Evolutionary conservation across 2,797 vertebrate genomes (phyloP).

Genomic region (Cercopithecus mitis): DNA sequence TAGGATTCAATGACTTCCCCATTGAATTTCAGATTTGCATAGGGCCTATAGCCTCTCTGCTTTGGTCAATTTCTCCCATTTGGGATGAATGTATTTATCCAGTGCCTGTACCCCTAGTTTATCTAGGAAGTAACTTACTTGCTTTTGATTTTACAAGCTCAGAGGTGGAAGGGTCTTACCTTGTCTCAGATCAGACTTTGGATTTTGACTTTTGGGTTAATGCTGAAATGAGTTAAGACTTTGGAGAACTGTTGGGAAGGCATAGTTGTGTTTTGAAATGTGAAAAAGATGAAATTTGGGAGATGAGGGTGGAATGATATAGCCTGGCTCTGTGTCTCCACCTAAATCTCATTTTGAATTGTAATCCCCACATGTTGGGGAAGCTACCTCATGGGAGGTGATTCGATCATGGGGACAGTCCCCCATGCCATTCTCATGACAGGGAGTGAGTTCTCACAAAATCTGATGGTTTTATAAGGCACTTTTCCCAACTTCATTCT

Average conservation of each 20-base stretch:
- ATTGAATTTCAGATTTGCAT: background rate
- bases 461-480: background rate
- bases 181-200: background rate
- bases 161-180: background rate
- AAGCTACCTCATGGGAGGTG: background rate
- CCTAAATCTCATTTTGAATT: background rate
- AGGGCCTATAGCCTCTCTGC: background rate
- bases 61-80: background rate
- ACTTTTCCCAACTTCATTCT: background rate
- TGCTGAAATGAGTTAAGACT: background rate
- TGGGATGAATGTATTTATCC: background rate
- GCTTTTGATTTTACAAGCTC: background rate
- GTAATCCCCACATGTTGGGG: background rate
- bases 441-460: background rate
- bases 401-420: background rate
- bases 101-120: background rate
- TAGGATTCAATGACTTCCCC: background rate
- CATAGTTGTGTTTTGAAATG: background rate
- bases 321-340: background rate
- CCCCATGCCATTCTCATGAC: background rate
- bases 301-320: background rate
- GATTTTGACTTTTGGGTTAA: background rate
- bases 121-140: background rate
- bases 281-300: background rate
- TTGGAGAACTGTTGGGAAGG: background rate